These are phyloP conservation scores for Pyxicephalus adspersus DNA, from an alignment of 2,113 vertebrate species.

Conservation along the genomic window DNA sequence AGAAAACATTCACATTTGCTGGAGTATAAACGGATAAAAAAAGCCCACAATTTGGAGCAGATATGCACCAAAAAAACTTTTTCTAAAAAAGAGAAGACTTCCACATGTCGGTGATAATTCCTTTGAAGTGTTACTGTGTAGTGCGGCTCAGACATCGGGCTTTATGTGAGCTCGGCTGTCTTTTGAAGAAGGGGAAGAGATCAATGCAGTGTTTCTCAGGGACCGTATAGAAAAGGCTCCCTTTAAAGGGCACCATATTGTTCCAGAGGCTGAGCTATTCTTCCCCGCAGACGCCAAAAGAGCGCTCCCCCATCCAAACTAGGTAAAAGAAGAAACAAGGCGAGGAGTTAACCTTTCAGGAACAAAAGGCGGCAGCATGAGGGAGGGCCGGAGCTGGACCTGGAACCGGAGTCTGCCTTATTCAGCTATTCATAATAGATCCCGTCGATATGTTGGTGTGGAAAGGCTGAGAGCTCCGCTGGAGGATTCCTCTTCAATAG, in stretches of 20 bases:
- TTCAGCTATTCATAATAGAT: constrained; percentile 33
- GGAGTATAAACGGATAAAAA: too few species aligned
- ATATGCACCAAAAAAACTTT: too few species aligned
- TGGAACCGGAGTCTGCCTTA: background rate
- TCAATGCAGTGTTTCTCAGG: constrained; percentile 12
- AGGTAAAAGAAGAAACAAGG: background rate
- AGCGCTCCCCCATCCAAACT: background rate
- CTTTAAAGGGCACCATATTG: constrained; percentile 45
- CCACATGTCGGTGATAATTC: too few species aligned
- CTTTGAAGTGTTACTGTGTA: too few species aligned
- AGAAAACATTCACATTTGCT: too few species aligned
- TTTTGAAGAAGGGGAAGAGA: background rate
- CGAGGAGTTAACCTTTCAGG: constrained; percentile 35
- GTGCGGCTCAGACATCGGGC: background rate
- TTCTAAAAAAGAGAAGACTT: too few species aligned
- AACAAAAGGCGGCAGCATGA: constrained; percentile 30
- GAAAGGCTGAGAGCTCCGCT: background rate
- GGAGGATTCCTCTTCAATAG: constrained; percentile 9
- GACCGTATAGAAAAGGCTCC: background rate
- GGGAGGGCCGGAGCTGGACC: constrained; percentile 20
- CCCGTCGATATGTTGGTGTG: constrained; percentile 28
- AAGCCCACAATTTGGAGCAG: too few species aligned
- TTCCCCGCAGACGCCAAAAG: background rate
- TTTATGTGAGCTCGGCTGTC: background rate
- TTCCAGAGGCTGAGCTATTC: constrained; percentile 6